Conservation (phyloP, 2,113 vertebrate species). For the Mastomys natalensis region DNA sequence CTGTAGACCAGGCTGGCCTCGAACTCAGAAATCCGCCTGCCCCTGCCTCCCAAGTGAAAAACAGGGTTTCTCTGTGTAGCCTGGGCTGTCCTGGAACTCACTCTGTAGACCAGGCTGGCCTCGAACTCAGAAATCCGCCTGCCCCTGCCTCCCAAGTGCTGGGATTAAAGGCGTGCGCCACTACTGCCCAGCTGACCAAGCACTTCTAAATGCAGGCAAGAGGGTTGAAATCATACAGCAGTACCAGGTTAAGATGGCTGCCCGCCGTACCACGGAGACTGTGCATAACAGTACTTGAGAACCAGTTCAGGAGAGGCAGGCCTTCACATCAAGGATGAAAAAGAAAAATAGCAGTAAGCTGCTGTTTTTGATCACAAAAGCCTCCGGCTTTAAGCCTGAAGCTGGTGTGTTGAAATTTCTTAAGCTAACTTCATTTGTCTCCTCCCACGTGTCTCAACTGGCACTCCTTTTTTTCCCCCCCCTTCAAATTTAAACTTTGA, state of each 20-base stretch:
- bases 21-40: too few species aligned
- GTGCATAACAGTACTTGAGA: not conserved
- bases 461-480: not conserved
- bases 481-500: slow-evolving; percentile 42
- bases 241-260: not conserved
- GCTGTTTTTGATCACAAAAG: not conserved
- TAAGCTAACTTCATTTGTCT: not conserved
- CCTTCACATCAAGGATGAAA: not conserved
- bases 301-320: not conserved
- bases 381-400: slow-evolving; percentile 39
- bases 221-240: not conserved
- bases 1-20: too few species aligned
- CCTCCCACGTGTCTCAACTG: not conserved
- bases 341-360: not conserved
- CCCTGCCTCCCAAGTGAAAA: too few species aligned
- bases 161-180: too few species aligned
- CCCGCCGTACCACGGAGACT: not conserved
- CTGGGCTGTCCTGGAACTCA: too few species aligned
- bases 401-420: not conserved
- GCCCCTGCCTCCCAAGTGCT: too few species aligned
- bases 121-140: too few species aligned
- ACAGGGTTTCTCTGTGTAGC: too few species aligned
- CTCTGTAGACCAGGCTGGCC: too few species aligned
- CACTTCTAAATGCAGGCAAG: not conserved
- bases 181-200: too few species aligned